Evolutionary conservation across 2,113 vertebrate species (phyloP).

Genomic region (Thunnus thynnus): DNA sequence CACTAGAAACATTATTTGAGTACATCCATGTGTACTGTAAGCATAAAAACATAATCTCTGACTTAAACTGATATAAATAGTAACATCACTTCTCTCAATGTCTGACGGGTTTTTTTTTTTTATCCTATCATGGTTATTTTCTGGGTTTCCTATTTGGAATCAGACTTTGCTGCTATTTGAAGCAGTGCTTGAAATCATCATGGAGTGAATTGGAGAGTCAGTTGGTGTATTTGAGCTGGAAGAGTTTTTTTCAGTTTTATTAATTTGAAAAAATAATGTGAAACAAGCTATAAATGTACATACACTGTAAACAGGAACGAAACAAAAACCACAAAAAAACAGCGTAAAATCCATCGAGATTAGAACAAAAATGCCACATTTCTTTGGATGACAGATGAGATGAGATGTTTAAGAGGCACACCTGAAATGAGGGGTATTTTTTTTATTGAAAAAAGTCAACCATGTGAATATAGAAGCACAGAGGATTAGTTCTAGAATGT

Average conservation of each 20-base stretch:
- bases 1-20: not conserved
- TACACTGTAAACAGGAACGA: too few species aligned
- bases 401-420: not conserved
- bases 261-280: too few species aligned
- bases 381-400: not conserved
- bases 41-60: not conserved
- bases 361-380: too few species aligned
- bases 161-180: not conserved
- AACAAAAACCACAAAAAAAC: too few species aligned
- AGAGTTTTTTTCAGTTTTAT: not conserved
- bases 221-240: not conserved
- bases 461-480: not conserved
- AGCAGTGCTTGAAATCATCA: not conserved
- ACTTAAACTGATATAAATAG: not conserved
- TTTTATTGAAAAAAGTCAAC: not conserved
- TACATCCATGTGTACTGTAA: not conserved
- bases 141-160: not conserved
- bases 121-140: constrained; percentile 1
- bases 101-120: not conserved
- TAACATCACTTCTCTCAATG: not conserved
- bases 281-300: too few species aligned
- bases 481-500: not conserved
- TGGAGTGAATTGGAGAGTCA: not conserved
- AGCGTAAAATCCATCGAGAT: too few species aligned
- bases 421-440: not conserved